Conservation (phyloP, 2,888 invertebrate species). For the Phortica magna region DNA sequence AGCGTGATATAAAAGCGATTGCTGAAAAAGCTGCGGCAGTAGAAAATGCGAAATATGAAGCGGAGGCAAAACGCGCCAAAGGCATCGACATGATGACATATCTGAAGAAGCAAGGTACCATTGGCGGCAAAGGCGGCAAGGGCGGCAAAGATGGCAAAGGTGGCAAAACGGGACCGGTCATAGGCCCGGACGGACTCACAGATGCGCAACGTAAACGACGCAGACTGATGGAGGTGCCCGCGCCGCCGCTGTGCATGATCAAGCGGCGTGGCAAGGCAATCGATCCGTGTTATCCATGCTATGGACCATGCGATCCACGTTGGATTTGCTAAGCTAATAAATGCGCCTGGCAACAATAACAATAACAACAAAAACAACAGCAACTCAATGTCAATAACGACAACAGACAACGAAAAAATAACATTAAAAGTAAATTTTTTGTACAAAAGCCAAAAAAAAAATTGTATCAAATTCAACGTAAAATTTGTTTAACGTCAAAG, state of each 20-base stretch:
- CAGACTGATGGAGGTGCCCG: constrained; percentile 46
- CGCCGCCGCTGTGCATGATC: constrained; percentile 56
- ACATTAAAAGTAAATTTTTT: constrained; percentile 5
- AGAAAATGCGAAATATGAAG: constrained; percentile 31
- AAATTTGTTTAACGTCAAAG: background rate
- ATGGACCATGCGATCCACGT: constrained; percentile 32
- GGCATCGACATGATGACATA: constrained; percentile 60
- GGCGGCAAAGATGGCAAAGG: constrained; percentile 62
- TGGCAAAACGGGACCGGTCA: constrained; percentile 57
- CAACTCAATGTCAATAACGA: background rate
- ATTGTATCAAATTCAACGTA: background rate
- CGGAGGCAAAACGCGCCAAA: constrained; percentile 35
- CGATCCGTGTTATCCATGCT: constrained; percentile 46
- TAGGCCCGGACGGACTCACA: constrained; percentile 55
- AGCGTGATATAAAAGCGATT: background rate
- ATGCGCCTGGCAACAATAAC: no score
- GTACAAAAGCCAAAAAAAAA: background rate
- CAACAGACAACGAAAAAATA: background rate
- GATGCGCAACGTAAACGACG: constrained; percentile 49
- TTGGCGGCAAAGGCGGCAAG: constrained; percentile 36
- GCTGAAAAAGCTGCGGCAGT: constrained; percentile 36
- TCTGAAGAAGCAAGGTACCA: constrained; percentile 34
- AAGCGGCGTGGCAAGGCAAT: constrained; percentile 57
- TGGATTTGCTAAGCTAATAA: constrained; percentile 19
- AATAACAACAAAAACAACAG: background rate